phyloP scores from a whole-genome alignment of 2,113 vertebrate genomes.

The Peromyscus californicus region DNA sequence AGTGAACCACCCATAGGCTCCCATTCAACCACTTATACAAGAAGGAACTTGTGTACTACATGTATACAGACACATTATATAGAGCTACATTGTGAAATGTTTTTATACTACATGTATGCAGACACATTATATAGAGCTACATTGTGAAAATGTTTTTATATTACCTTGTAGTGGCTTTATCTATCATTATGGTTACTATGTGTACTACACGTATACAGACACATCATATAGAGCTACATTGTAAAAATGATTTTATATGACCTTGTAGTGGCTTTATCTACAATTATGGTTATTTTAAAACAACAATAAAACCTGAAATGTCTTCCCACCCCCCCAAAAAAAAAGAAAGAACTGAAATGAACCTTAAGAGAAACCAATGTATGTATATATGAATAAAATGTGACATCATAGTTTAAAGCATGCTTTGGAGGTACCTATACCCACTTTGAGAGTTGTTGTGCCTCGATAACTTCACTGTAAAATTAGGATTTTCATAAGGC shows the following conservation, averaged over 20 bases:
- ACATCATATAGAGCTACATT: neutral
- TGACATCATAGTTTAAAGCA: neutral
- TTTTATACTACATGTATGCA: too few relatives aligned
- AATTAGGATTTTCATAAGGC: neutral
- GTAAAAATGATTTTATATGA: neutral
- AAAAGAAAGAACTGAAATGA: neutral
- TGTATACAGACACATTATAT: too few relatives aligned
- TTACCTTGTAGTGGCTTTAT: too few relatives aligned
- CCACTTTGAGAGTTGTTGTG: neutral
- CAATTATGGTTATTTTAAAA: neutral
- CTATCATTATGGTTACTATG: too few relatives aligned
- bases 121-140: too few relatives aligned
- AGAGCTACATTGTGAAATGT: too few relatives aligned
- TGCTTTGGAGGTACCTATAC: neutral
- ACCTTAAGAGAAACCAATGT: neutral
- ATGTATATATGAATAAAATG: neutral
- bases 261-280: neutral
- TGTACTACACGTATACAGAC: neutral
- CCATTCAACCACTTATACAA: neutral
- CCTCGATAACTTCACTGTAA: neutral
- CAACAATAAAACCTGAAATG: neutral
- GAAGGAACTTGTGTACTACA: neutral
- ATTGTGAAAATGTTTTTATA: too few relatives aligned
- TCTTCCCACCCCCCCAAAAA: neutral
- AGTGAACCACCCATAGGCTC: neutral